A percentile compares a stretch with the other conserved stretches of the same genome.
phyloP scores from a whole-genome alignment of 2,113 vertebrate genomes.

The Thalassoma bifasciatum region DNA sequence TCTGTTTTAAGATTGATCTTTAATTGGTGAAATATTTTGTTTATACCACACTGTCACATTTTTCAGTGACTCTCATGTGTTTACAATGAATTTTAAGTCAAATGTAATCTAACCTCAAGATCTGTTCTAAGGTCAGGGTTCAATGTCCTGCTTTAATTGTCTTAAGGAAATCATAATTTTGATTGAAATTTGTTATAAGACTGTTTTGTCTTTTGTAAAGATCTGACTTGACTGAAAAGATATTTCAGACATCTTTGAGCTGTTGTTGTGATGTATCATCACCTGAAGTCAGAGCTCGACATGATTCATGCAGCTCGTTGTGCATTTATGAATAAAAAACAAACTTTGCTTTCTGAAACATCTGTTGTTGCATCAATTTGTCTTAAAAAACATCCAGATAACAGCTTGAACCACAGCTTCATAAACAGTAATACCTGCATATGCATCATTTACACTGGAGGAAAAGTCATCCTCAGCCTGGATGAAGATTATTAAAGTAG shows the following conservation, averaged over 20 bases:
- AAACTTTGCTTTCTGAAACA: neutral
- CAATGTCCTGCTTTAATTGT: neutral
- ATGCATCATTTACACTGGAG: no score
- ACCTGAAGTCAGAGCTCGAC: neutral
- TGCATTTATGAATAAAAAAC: neutral
- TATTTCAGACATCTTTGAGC: no score
- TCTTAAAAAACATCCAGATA: neutral
- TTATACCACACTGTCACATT: conserved; percentile 7
- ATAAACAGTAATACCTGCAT: no score
- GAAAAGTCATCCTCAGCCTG: no score
- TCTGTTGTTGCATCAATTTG: neutral
- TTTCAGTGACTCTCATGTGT: conserved; percentile 7
- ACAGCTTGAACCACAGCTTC: no score
- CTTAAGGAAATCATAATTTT: neutral
- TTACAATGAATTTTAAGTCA: neutral
- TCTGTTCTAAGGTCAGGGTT: conserved; percentile 39
- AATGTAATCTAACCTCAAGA: neutral
- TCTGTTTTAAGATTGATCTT: neutral
- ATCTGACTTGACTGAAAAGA: conserved; percentile 20
- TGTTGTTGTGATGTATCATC: conserved; percentile 47
- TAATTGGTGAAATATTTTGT: neutral
- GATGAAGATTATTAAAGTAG: no score
- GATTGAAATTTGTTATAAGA: neutral
- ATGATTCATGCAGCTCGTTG: neutral
- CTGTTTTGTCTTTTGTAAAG: conserved; percentile 47